Evolutionary conservation across 2,113 vertebrate species (phyloP).

Genomic region (Turdus rufiventris): DNA sequence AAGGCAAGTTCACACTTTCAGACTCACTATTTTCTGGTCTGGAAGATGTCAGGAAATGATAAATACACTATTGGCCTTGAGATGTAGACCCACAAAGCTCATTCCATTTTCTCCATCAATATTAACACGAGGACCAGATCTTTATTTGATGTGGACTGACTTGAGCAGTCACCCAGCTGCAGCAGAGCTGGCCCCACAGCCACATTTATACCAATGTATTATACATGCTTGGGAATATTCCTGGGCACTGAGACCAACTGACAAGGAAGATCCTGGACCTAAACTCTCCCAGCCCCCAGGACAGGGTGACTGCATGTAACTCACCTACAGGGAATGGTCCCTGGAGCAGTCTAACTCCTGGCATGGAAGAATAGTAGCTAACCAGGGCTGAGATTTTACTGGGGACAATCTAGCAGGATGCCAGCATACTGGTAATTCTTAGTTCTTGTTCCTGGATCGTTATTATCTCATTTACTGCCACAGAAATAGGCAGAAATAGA

Average conservation of each 20-base stretch:
- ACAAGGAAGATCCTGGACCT: neutral
- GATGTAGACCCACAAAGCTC: neutral
- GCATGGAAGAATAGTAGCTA: neutral
- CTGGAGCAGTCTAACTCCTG: neutral
- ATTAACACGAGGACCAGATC: neutral
- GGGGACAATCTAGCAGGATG: neutral
- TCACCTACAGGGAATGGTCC: neutral
- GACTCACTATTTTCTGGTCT: neutral
- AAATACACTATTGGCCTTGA: neutral
- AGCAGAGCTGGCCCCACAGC: neutral
- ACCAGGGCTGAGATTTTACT: neutral
- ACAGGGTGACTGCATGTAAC: neutral
- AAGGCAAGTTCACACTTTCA: neutral
- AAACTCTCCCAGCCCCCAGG: neutral
- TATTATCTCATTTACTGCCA: neutral
- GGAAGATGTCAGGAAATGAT: neutral
- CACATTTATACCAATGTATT: neutral
- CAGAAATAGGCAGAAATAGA: neutral
- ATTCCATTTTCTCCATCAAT: neutral
- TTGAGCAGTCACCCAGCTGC: neutral
- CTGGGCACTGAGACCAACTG: neutral
- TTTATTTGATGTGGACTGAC: neutral
- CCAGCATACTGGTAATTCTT: neutral
- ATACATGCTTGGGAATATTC: neutral
- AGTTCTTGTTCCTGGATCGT: neutral